Evolutionary conservation across 2,113 vertebrate genomes (phyloP), one percentile per base, ranked within the genome.

Genomic region (Nycticorax nycticorax): DNA sequence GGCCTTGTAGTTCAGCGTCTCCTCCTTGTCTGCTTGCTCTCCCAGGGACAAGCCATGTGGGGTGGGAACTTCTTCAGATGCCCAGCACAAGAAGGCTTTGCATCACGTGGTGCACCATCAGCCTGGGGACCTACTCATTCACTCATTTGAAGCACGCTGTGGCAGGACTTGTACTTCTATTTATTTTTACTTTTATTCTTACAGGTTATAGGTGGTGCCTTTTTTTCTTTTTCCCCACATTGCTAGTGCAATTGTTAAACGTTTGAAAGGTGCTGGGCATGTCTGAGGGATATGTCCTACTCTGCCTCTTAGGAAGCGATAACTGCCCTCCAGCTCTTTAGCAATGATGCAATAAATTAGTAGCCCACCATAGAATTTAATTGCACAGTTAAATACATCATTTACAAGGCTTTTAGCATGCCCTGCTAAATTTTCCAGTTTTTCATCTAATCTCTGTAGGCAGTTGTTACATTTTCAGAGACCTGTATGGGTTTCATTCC

Each of bases 361-460:
- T 79, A 92, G 41, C n/a, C 62, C 0, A 0, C 59, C 45, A 76
- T 4, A 67, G 87, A 88, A 76, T 87, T 95, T 96, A 97, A 95
- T 88, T 85, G 52, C 81, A 73, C n/a, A 35, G 41, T 82, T 96
- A 94, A 94, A 95, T 50, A 89, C 71, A 76, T 73, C 60, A 88
- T 76, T 91, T 92, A 85, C 62, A 79, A 83, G 78, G 93, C 94
- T 97, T 97, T 96, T 96, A 96, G 89, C 55, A 35, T 6, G 64
- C 47, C 53, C 89, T 85, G 71, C 74, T 96, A 92, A 82, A 73
- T 93, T 89, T 71, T 66, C 30, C n/a, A 55, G 24, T 74, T 92
- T 79, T 93, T 89, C 84, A 79, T 91, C 80, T 88, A 89, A 85
- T 95, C 91, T 96, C 91, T 83, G 32, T 83, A 91, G 89, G 78